Conservation (phyloP, 2,888 invertebrate genomes). For the Polylopha cassiicola region DNA sequence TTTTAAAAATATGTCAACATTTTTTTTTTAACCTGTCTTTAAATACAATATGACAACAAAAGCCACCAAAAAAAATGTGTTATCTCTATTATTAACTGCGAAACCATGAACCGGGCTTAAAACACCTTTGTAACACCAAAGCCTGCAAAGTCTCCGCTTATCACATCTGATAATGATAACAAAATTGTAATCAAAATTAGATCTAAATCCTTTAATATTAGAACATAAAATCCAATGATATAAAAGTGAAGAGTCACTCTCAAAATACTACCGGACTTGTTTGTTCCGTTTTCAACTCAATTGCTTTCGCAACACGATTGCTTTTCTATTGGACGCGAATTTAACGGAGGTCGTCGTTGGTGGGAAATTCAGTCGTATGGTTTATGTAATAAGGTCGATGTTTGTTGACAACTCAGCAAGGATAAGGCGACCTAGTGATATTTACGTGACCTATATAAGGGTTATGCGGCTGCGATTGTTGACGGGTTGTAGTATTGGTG, state of each 20-base stretch:
- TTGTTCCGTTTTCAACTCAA: not conserved
- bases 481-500: no score
- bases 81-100: slow-evolving; percentile 7
- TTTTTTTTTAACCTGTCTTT: no score
- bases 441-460: slow-evolving; percentile 40
- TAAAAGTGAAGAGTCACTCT: no score
- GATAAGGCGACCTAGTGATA: slow-evolving; percentile 37
- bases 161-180: slow-evolving; percentile 6
- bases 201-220: not conserved
- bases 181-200: not conserved
- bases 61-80: not conserved
- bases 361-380: not conserved
- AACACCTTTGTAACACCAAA: slow-evolving; percentile 5
- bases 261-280: no score
- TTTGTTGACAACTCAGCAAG: slow-evolving; percentile 3
- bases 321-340: not conserved
- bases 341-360: no score
- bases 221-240: not conserved
- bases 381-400: not conserved
- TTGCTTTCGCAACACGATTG: not conserved
- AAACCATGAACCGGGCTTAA: slow-evolving; percentile 7
- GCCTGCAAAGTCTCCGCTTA: slow-evolving; percentile 1
- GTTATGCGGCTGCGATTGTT: no score
- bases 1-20: no score
- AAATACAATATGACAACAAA: not conserved